phyloP scores from a whole-genome alignment of 2,888 invertebrate species.

The Neocrepidodera transversa region DNA sequence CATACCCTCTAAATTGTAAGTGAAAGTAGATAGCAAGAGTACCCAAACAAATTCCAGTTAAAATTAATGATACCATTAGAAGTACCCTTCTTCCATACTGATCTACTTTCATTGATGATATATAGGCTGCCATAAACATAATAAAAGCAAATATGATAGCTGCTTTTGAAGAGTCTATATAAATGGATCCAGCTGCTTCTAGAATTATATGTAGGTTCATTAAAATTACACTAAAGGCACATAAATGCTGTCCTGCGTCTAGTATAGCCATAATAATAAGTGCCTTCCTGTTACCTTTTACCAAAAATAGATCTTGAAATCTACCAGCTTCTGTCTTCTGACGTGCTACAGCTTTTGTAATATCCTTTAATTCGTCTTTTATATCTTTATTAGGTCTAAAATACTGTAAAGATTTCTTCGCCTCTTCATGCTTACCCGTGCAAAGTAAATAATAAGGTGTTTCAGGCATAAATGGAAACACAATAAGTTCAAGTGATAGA shows the following conservation, averaged over 20 bases:
- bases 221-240: conserved; percentile 57
- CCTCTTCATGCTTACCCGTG: conserved; percentile 49
- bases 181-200: conserved; percentile 53
- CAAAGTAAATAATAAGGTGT: conserved; percentile 55
- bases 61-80: conserved; percentile 50
- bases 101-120: conserved; percentile 54
- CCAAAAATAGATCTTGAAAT: conserved; percentile 53
- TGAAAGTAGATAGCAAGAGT: conserved; percentile 55
- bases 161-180: conserved; percentile 50
- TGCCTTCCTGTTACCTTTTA: conserved; percentile 56
- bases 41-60: conserved; percentile 54
- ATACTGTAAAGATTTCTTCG: conserved; percentile 50
- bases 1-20: conserved; percentile 49
- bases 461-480: conserved; percentile 57
- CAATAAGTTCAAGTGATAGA: conserved; percentile 49
- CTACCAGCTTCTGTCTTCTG: conserved; percentile 54
- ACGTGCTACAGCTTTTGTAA: conserved; percentile 51
- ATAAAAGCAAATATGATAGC: conserved; percentile 56
- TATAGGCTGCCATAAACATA: conserved; percentile 53
- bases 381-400: conserved; percentile 49
- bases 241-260: conserved; percentile 57
- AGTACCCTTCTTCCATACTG: conserved; percentile 55
- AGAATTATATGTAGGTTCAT: conserved; percentile 59
- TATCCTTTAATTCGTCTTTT: conserved; percentile 53
- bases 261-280: conserved; percentile 56